These are phyloP conservation scores for Oedothorax gibbosus DNA, from an alignment of 1,140 invertebrate species.

Conservation along the genomic window DNA sequence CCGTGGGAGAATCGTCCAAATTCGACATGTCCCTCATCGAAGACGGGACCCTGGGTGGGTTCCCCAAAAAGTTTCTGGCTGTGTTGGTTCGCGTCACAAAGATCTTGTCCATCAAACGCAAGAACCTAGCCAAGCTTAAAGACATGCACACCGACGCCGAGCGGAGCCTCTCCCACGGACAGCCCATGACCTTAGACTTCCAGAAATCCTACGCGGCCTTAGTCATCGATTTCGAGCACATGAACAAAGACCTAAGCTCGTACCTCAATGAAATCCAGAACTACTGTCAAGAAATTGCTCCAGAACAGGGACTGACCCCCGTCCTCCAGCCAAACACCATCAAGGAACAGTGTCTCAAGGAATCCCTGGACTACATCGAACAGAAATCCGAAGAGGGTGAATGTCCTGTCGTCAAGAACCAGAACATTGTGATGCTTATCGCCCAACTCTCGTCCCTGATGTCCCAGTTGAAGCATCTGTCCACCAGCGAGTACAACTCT, in stretches of 20 bases:
- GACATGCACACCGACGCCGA: slow-evolving; percentile 93
- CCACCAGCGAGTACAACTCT: slow-evolving; percentile 88
- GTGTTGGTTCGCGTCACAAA: slow-evolving; percentile 88
- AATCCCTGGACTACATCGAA: slow-evolving; percentile 84
- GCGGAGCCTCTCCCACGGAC: slow-evolving; percentile 75
- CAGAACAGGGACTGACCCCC: slow-evolving; percentile 86
- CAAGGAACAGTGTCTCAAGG: slow-evolving; percentile 85
- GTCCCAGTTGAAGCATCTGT: slow-evolving; percentile 89
- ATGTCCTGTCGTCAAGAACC: slow-evolving; percentile 67
- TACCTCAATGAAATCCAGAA: slow-evolving; percentile 86
- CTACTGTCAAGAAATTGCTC: slow-evolving; percentile 85
- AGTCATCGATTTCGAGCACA: slow-evolving; percentile 89
- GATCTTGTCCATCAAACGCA: slow-evolving; percentile 85
- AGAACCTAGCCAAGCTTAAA: slow-evolving; percentile 82
- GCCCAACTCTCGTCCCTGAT: slow-evolving; percentile 90
- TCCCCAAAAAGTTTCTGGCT: slow-evolving; percentile 86
- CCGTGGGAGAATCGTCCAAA: slow-evolving; percentile 69
- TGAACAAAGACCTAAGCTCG: slow-evolving; percentile 89
- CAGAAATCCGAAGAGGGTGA: slow-evolving; percentile 74
- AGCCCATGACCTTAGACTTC: slow-evolving; percentile 84
- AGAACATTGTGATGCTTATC: slow-evolving; percentile 79
- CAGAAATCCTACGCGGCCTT: slow-evolving; percentile 89
- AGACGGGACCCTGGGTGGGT: slow-evolving; percentile 78
- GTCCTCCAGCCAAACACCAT: slow-evolving; percentile 89
- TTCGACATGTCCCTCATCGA: slow-evolving; percentile 66